Conservation (phyloP, 2,888 invertebrate genomes). For the Amphipyra tragopoginis region DNA sequence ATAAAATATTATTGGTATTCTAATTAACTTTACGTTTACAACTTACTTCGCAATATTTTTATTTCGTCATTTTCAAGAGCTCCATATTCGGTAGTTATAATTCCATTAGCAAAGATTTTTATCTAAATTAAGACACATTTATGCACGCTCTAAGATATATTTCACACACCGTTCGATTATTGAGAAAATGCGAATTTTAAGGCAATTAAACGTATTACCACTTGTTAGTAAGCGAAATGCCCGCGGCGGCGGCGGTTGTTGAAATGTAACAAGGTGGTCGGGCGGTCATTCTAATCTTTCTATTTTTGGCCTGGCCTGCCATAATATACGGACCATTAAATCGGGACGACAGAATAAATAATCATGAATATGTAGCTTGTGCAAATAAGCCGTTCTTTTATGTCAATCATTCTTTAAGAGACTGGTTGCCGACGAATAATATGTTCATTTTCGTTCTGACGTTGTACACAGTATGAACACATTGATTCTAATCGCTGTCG, state of each 20-base stretch:
- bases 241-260: conserved; percentile 58
- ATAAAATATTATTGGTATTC: conserved; percentile 57
- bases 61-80: conserved; percentile 39
- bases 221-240: conserved; percentile 31
- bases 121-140: conserved; percentile 35
- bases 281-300: conserved; percentile 71
- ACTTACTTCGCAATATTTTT: conserved; percentile 51
- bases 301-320: conserved; percentile 70
- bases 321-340: conserved; percentile 65
- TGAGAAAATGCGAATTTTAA: conserved; percentile 39
- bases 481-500: conserved; percentile 41
- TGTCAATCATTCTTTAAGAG: conserved; percentile 71
- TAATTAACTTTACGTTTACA: conserved; percentile 51
- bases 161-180: conserved; percentile 18
- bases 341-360: conserved; percentile 71
- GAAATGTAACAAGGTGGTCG: conserved; percentile 76
- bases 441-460: conserved; percentile 25
- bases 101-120: conserved; percentile 38
- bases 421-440: conserved; percentile 20
- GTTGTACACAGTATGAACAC: conserved; percentile 2
- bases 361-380: conserved; percentile 69
- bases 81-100: conserved; percentile 33
- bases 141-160: conserved; percentile 19
- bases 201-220: conserved; percentile 36
- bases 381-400: conserved; percentile 70